phyloP scores from a whole-genome alignment of 2,888 invertebrate genomes.

The Coleophora deauratella region DNA sequence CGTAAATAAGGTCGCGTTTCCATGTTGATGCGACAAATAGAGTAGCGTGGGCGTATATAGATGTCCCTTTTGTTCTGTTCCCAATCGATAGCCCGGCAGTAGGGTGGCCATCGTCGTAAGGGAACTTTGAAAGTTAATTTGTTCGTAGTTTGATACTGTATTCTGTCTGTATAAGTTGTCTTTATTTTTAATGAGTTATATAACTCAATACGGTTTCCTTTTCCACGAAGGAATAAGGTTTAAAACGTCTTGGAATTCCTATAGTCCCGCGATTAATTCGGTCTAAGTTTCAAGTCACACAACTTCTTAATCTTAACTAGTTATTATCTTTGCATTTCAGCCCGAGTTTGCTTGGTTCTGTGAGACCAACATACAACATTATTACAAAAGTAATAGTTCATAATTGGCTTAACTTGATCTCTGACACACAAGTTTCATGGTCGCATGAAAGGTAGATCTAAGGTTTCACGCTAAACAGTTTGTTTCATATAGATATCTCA shows the following conservation, averaged over 20 bases:
- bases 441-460: slow-evolving; percentile 26
- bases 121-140: too few relatives aligned
- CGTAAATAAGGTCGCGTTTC: slow-evolving; percentile 52
- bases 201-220: neutral
- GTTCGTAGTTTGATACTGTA: too few relatives aligned
- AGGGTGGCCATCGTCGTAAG: slow-evolving; percentile 37
- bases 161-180: too few relatives aligned
- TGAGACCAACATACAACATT: too few relatives aligned
- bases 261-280: too few relatives aligned
- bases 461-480: slow-evolving; percentile 46
- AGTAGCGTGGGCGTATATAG: slow-evolving; percentile 42
- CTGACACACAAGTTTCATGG: slow-evolving; percentile 18
- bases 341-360: too few relatives aligned
- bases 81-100: slow-evolving; percentile 52
- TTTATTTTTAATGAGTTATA: too few relatives aligned
- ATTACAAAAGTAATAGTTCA: neutral
- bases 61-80: slow-evolving; percentile 43
- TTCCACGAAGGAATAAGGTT: neutral
- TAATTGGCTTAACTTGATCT: neutral
- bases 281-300: too few relatives aligned
- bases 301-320: too few relatives aligned
- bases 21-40: slow-evolving; percentile 64
- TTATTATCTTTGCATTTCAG: too few relatives aligned
- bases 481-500: slow-evolving; percentile 20
- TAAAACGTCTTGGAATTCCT: too few relatives aligned